phyloP scores from a whole-genome alignment of 2,888 invertebrate species.

The Leucophenga montana region DNA sequence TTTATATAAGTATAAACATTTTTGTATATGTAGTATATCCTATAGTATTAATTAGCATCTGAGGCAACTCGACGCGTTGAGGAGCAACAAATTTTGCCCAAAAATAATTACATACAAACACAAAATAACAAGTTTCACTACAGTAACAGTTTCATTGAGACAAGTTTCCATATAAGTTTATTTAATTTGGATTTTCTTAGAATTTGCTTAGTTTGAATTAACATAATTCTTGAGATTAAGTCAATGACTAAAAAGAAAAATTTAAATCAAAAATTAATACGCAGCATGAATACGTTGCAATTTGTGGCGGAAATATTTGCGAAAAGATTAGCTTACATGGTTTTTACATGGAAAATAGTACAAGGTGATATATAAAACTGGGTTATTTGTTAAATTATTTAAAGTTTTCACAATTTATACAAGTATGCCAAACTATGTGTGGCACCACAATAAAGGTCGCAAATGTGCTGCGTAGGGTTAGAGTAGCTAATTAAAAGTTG shows the following conservation, averaged over 20 bases:
- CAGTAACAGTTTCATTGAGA: not conserved
- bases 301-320: no score
- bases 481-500: not conserved
- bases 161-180: no score
- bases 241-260: no score
- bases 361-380: not conserved
- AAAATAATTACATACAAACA: not conserved
- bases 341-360: not conserved
- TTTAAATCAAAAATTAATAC: no score
- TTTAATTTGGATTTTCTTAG: no score
- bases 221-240: no score
- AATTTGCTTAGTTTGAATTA: no score
- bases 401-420: not conserved
- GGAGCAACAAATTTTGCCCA: not conserved
- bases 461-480: not conserved
- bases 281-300: no score
- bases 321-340: no score
- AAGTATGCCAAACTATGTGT: not conserved
- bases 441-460: no score
- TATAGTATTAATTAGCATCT: not conserved
- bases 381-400: not conserved
- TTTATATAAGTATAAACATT: no score
- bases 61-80: not conserved
- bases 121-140: constrained; percentile 11
- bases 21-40: not conserved